Evolutionary conservation across 1,140 invertebrate species (phyloP), one percentile per base, ranked within the genome.

Genomic region (Mylabris phalerata): DNA sequence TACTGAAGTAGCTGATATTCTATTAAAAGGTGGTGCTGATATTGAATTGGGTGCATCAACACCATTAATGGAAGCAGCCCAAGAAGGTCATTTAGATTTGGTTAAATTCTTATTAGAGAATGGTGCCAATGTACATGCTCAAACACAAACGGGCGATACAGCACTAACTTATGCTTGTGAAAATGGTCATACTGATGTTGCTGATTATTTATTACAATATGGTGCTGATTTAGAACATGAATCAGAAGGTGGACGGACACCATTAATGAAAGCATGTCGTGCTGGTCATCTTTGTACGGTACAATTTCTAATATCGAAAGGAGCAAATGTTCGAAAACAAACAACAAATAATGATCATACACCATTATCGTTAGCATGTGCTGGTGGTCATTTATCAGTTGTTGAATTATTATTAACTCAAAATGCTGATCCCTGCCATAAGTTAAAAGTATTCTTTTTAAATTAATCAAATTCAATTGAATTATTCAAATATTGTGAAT

Each of bases 311-410:
- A 86, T 98, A 55, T 86, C 88, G 42, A 93, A 93, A 79, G 89
- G 90, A 58, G 95, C 94, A 11, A 92, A 98, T 75, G 93, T 99
- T 10, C 89, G 90, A 68, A 86, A 90, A 60, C 87, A 94, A 79
- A 98, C 97, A 47, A 93, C 94, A 60, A 98, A 95, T 69, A 98
- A 98, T 74, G 91, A 98, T 74, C 98, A 99, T 73, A 99, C 96
- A 25, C 94, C 98, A 24, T 79, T 99, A 24, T 98, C 95, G 6
- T 78, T 99, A 59, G 97, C 98, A 10, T 98, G 96, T 78, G 93
- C 92, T 59, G 93, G 94, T 51, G 96, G 97, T 24, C 95, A 98
- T 77, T 78, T 93, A 55, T 80, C 87, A 58, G 92, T 98, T 32
- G 95, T 98, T 3, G 92, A 98, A 75, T 78, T 95, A 58, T 78